Evolutionary conservation across 2,797 vertebrate species (phyloP).

Genomic region (Acanthopagrus latus): DNA sequence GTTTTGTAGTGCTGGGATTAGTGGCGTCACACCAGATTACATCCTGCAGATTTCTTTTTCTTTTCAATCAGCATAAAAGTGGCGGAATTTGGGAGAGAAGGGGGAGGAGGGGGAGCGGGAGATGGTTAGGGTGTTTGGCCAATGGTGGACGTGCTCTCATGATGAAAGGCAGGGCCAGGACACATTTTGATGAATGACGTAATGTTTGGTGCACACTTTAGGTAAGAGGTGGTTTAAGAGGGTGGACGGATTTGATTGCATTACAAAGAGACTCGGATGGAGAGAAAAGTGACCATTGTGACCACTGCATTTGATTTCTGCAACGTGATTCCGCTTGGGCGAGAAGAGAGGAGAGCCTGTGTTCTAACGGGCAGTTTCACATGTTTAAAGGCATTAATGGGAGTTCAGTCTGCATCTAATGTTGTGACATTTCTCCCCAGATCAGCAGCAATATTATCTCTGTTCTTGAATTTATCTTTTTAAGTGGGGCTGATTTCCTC

Average conservation of each 20-base stretch:
- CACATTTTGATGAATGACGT: constrained; percentile 48
- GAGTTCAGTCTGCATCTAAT: background rate
- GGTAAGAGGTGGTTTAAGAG: constrained; percentile 49
- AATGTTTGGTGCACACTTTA: constrained; percentile 51
- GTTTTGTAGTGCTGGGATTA: constrained; percentile 92
- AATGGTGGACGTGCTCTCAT: constrained; percentile 26
- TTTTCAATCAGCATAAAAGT: constrained; percentile 85
- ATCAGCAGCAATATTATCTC: background rate
- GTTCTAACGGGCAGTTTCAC: constrained; percentile 8
- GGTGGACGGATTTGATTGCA: constrained; percentile 52
- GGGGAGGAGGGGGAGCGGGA: background rate
- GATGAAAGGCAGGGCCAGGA: constrained; percentile 26
- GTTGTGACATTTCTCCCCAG: background rate
- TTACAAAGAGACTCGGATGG: constrained; percentile 58
- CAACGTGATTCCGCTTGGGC: constrained; percentile 58
- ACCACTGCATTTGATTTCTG: constrained; percentile 24
- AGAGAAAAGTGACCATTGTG: constrained; percentile 73
- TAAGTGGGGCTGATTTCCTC: background rate
- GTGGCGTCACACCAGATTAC: constrained; percentile 91
- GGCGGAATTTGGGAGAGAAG: constrained; percentile 47
- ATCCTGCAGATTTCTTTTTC: constrained; percentile 78
- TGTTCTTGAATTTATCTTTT: background rate
- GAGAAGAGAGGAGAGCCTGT: constrained; percentile 4
- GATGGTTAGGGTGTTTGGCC: constrained; percentile 7
- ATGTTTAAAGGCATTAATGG: constrained; percentile 17